These are phyloP conservation scores for Sesamia nonagrioides DNA, from an alignment of 1,140 invertebrate species.

Conservation along the genomic window DNA sequence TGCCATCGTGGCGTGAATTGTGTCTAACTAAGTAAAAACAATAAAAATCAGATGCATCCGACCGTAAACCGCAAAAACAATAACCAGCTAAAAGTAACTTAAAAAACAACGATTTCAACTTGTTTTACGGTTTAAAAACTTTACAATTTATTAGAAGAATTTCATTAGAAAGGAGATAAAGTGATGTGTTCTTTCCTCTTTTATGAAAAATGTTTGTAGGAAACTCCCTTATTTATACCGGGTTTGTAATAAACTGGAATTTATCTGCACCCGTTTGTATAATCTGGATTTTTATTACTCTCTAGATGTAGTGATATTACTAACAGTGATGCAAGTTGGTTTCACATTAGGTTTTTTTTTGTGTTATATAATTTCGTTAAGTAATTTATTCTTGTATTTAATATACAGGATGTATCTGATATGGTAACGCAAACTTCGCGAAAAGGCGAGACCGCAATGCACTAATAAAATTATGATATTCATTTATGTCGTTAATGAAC, in stretches of 20 bases:
- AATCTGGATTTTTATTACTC: slow-evolving; percentile 48
- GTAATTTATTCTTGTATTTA: too few relatives aligned
- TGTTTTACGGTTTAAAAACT: slow-evolving; percentile 5
- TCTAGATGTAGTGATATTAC: background rate
- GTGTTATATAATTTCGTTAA: too few relatives aligned
- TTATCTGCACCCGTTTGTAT: slow-evolving; percentile 28
- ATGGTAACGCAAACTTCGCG: too few relatives aligned
- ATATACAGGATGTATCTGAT: too few relatives aligned
- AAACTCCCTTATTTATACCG: slow-evolving; percentile 32
- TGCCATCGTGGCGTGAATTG: too few relatives aligned
- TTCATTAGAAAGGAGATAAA: slow-evolving; percentile 20
- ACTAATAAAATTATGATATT: too few relatives aligned
- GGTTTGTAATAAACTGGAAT: slow-evolving; percentile 42
- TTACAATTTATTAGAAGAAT: slow-evolving; percentile 23
- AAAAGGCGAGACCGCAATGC: too few relatives aligned
- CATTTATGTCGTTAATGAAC: too few relatives aligned
- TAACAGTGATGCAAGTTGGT: background rate
- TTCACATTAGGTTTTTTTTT: background rate
- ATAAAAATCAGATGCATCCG: background rate
- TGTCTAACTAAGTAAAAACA: too few relatives aligned
- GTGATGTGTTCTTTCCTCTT: background rate
- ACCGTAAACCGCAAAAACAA: background rate
- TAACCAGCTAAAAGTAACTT: background rate
- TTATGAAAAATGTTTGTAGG: slow-evolving; percentile 45
- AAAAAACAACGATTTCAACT: slow-evolving; percentile 28